phyloP scores from a whole-genome alignment of 2,113 vertebrate genomes.

The Chauna torquata region DNA sequence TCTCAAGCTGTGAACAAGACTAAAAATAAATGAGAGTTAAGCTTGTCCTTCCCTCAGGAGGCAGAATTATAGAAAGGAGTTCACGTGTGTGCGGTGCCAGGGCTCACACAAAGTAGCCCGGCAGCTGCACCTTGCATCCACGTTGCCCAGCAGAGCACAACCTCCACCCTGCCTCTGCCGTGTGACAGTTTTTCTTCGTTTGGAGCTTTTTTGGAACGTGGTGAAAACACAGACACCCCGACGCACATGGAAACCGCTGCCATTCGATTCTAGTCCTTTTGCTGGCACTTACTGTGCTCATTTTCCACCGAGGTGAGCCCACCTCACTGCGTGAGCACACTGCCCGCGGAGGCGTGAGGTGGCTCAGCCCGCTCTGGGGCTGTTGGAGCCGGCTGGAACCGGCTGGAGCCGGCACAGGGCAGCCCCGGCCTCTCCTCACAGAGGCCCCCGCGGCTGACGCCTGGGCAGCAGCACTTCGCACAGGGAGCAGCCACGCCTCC shows the following conservation, averaged over 20 bases:
- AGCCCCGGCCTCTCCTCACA: not conserved
- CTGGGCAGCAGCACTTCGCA: accelerated
- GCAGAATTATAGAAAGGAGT: not conserved
- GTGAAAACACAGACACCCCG: not conserved
- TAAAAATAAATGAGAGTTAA: not conserved
- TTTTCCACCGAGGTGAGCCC: not conserved
- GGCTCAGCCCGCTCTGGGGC: not conserved
- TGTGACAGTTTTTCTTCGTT: not conserved
- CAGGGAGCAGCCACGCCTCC: not conserved
- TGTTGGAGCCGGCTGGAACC: accelerated
- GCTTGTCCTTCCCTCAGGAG: not conserved
- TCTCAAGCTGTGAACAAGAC: conserved; percentile 24
- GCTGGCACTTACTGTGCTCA: too few species aligned
- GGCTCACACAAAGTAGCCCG: not conserved
- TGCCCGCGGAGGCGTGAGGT: not conserved
- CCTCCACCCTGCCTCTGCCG: not conserved
- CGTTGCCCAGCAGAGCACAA: not conserved
- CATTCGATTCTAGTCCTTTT: not conserved
- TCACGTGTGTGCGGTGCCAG: not conserved
- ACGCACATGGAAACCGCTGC: not conserved
- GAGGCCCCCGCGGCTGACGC: accelerated
- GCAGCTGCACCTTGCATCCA: not conserved
- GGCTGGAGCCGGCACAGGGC: not conserved
- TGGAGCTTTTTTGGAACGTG: not conserved
- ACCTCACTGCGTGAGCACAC: not conserved